Base-by-base conservation (phyloP, 2,888 invertebrate species). In the Eristalis intricaria region DNA sequence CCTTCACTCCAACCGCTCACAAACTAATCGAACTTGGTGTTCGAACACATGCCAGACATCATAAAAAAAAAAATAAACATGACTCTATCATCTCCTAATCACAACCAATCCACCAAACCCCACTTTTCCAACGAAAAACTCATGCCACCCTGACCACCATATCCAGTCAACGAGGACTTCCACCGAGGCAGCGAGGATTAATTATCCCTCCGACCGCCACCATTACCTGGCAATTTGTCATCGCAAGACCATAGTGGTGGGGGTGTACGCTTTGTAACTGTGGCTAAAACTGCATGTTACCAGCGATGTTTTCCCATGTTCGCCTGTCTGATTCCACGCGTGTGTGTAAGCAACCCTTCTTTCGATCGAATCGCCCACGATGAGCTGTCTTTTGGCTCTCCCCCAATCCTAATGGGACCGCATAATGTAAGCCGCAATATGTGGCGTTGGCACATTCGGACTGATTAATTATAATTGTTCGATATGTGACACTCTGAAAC, bases 381-480 rank as follows among this genome's bases (percentile, higher is more conserved):
- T 15, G 7, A 61, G 69, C 50, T 29, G 38, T 29, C n/a, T 76
- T 66, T 40, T 58, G 26, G 74, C 60, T n/a, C 56, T 15, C 40
- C 4, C 50, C 50, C 50, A 50, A 22, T 70, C 38, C 63, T 64
- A 64, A 70, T 65, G 75, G 70, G 26, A 76, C 70, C 76, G 65
- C 69, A 60, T 22, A 64, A 15, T 80, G 68, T 22, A 63, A 63
- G 63, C 73, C 68, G 56, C 68, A 63, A 58, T 64, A n/a, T 81
- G 69, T 68, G 63, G 75, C 68, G 81, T 64, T 69, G 75, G 69
- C 75, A 64, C 64, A 65, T 64, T 75, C 23, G 35, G 69, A 32
- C 23, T 82, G 75, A 82, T 82, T 82, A 76, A 82, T 82, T 82
- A 38, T 76, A 70, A 75, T 64, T 50, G 38, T 58, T 65, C 40